These are phyloP conservation scores for Melanotaenia trifasciata DNA, from an alignment of 2,797 vertebrate species.

Conservation along the genomic window DNA sequence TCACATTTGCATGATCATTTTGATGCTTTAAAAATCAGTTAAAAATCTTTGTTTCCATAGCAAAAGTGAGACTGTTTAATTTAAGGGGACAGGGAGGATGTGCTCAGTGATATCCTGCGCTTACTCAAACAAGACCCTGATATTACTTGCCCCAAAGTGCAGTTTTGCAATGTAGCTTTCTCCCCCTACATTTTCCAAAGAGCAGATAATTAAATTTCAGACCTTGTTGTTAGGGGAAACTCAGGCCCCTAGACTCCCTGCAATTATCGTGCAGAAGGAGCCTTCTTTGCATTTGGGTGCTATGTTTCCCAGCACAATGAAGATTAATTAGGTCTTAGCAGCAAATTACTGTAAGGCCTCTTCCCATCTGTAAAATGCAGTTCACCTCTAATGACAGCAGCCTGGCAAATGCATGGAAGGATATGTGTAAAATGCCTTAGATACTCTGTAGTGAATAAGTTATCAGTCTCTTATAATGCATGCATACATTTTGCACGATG, in stretches of 20 bases:
- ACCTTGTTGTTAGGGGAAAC: slow-evolving; percentile 80
- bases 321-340: slow-evolving; percentile 81
- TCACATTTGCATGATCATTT: slow-evolving; percentile 23
- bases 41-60: slow-evolving; percentile 23
- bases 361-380: slow-evolving; percentile 60
- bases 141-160: slow-evolving; percentile 78
- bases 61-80: slow-evolving; percentile 62
- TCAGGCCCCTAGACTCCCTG: slow-evolving; percentile 75
- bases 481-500: background rate
- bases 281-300: slow-evolving; percentile 80
- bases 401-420: slow-evolving; percentile 34
- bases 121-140: slow-evolving; percentile 68
- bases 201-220: slow-evolving; percentile 85
- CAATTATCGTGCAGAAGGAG: slow-evolving; percentile 81
- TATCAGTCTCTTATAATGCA: background rate
- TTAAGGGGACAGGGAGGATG: slow-evolving; percentile 54
- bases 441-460: slow-evolving; percentile 13
- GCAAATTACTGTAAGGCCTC: slow-evolving; percentile 73
- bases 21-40: slow-evolving; percentile 10
- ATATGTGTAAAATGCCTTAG: slow-evolving; percentile 17
- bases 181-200: slow-evolving; percentile 79
- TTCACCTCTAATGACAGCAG: slow-evolving; percentile 55
- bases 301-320: slow-evolving; percentile 81
- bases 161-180: slow-evolving; percentile 76
- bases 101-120: slow-evolving; percentile 56